Conservation (phyloP, 2,888 invertebrate species). For the Eilema griseolum region DNA sequence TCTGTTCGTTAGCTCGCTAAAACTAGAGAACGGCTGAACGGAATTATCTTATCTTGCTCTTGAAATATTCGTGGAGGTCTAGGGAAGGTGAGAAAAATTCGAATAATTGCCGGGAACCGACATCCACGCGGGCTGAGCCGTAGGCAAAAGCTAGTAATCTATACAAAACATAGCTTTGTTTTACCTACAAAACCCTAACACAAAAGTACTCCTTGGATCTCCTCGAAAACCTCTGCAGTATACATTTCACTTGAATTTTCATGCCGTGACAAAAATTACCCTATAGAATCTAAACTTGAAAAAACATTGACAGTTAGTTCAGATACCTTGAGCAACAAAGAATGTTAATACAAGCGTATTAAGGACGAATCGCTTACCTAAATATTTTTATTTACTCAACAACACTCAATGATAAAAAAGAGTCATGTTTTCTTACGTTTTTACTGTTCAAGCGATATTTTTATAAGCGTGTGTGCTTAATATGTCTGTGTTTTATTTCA, state of each 20-base stretch:
- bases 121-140: too few species aligned
- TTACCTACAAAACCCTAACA: neutral
- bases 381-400: constrained; percentile 45
- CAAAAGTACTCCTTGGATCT: neutral
- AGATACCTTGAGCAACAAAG: constrained; percentile 11
- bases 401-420: constrained; percentile 42
- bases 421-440: constrained; percentile 38
- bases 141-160: too few species aligned
- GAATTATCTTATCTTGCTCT: too few species aligned
- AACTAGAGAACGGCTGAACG: too few species aligned
- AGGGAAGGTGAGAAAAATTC: too few species aligned
- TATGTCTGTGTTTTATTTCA: neutral
- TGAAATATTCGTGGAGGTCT: too few species aligned
- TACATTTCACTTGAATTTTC: constrained; percentile 1
- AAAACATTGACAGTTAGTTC: neutral
- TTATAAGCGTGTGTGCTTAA: neutral
- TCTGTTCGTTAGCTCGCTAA: too few species aligned
- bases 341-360: constrained; percentile 31
- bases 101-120: too few species aligned
- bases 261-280: neutral
- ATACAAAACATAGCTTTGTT: neutral
- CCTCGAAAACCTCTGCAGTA: neutral
- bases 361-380: constrained; percentile 35
- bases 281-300: neutral
- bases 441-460: constrained; percentile 34